Conservation (phyloP, 1,140 invertebrate species). For the Ylistrum balloti region DNA sequence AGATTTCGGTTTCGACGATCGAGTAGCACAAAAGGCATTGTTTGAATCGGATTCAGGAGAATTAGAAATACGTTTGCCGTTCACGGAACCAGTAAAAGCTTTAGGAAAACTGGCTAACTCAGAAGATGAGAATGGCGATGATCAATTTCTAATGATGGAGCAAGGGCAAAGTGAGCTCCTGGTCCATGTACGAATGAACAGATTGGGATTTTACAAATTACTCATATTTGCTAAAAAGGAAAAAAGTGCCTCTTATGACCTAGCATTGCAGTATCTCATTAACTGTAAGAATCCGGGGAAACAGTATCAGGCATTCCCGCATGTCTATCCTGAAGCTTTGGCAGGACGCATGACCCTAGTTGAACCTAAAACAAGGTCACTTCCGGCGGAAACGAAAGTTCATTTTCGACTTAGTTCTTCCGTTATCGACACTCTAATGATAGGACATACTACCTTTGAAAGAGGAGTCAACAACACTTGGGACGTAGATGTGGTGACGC, state of each 20-base stretch:
- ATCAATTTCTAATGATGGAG: neutral
- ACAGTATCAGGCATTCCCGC: neutral
- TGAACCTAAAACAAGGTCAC: neutral
- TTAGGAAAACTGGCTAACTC: neutral
- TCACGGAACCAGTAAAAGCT: neutral
- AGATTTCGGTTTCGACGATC: conserved; percentile 54
- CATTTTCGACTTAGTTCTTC: neutral
- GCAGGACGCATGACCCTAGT: neutral
- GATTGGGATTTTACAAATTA: neutral
- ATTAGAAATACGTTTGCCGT: neutral
- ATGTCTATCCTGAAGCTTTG: neutral
- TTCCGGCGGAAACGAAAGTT: neutral
- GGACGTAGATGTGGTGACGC: neutral
- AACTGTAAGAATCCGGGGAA: neutral
- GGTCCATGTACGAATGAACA: conserved; percentile 40
- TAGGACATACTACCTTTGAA: neutral
- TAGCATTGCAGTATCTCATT: neutral
- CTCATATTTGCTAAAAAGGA: conserved; percentile 11
- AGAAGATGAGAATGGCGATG: conserved; percentile 17
- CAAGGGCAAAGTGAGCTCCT: neutral
- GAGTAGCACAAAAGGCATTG: neutral
- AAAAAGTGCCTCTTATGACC: neutral
- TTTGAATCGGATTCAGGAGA: conserved; percentile 51
- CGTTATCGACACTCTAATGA: neutral
- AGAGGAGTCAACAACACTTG: conserved; percentile 7